These are phyloP conservation scores for Elephantulus edwardii DNA, from an alignment of 2,113 vertebrate species.

Conservation along the genomic window DNA sequence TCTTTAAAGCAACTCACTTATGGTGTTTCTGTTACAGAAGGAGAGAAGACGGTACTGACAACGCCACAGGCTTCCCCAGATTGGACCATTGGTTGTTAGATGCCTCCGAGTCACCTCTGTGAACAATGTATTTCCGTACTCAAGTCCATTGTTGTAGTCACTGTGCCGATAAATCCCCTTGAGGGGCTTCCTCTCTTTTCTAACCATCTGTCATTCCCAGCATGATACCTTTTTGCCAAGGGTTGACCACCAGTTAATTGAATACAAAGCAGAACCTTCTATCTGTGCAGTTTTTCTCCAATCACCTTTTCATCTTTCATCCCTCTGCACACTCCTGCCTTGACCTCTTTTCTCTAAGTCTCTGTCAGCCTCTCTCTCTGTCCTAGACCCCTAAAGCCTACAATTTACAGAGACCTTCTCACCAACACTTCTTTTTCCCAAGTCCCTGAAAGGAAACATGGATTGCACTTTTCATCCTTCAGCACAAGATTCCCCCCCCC, in stretches of 20 bases:
- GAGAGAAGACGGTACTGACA: background rate
- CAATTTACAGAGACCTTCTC: background rate
- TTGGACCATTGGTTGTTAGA: no score
- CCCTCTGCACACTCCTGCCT: background rate
- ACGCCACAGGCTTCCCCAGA: background rate
- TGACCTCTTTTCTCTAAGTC: background rate
- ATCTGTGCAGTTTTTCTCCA: background rate
- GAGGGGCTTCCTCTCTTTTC: no score
- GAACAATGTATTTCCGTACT: no score
- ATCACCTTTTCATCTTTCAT: background rate
- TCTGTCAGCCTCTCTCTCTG: background rate
- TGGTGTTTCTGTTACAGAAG: background rate
- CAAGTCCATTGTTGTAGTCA: no score
- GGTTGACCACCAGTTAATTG: background rate
- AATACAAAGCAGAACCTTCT: background rate
- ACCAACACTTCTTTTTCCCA: accelerated
- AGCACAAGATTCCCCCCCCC: no score
- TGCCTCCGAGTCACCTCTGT: no score
- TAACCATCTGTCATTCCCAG: no score
- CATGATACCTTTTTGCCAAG: no score
- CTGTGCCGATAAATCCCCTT: no score
- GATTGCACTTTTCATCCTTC: conserved; percentile 11
- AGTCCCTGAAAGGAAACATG: background rate
- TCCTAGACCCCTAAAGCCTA: background rate
- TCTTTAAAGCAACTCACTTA: background rate